Evolutionary conservation across 1,140 invertebrate genomes (phyloP), one percentile per base, ranked within the genome.

Genomic region (Saccostrea glomerata): DNA sequence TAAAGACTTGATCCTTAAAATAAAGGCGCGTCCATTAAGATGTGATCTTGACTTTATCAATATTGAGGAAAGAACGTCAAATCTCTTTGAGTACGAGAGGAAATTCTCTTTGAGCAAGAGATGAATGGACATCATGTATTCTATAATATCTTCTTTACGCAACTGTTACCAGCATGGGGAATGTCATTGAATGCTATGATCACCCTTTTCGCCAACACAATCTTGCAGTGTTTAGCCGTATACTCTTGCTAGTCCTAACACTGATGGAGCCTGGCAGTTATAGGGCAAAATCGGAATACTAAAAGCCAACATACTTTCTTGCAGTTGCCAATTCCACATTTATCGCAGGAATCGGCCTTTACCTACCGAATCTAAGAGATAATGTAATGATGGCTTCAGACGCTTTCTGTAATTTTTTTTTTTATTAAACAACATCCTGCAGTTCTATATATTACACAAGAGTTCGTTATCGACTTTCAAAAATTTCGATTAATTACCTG

Each of bases 121-220:
- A 77, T 77, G 70, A 77, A 77, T 77, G 70, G 70, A 77, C 70
- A 77, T 36, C 25, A 77, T 77, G 25, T 77, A 77, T 77, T 77
- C 70, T 77, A 36, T 77, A 77, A 77, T 77, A 77, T 77, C 70
- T 77, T 77, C 70, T 77, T 77, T 77, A 77, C 70, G 70, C 70
- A 77, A 77, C 23, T 77, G 70, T 25, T 30, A 77, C 23, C 70
- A 77, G 70, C 70, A 77, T 77, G 70, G 70, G 12, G 70, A 77
- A 77, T 77, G 70, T 77, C 70, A 77, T 77, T 77, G 70, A 77
- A 77, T 77, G 70, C 70, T 77, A 15, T 13, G 70, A 36, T 77
- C 70, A 36, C 4, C 11, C 30, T 25, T 30, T 30, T 11, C 70
- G 15, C 30, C 25, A 77, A 77, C 70, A 77, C 23, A 77, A 77